Conservation (phyloP, 2,113 vertebrate species). For the Prolemur simus region DNA sequence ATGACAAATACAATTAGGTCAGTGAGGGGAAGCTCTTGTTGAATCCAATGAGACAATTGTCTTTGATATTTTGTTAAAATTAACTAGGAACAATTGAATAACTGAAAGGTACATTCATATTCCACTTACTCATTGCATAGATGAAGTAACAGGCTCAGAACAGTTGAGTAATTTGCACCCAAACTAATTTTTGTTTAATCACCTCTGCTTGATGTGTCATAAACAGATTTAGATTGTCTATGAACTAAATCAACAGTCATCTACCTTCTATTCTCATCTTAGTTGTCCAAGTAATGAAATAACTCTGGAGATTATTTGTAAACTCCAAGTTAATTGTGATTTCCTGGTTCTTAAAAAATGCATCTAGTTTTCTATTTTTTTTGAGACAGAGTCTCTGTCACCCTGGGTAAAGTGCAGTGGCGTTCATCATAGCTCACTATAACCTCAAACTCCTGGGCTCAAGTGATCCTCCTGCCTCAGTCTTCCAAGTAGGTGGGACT, state of each 20-base stretch:
- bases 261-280: not conserved
- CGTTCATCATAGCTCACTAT: no score
- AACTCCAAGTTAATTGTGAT: conserved; percentile 26
- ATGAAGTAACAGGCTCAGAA: not conserved
- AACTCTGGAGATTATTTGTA: not conserved
- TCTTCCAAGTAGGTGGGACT: no score
- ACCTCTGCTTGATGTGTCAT: conserved; percentile 1
- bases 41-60: not conserved
- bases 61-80: conserved; percentile 56
- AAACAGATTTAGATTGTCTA: not conserved
- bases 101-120: conserved; percentile 1
- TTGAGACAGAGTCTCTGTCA: no score
- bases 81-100: not conserved
- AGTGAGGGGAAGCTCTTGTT: not conserved
- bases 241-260: not conserved
- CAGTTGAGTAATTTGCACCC: not conserved
- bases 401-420: no score
- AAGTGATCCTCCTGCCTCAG: no score
- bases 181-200: conserved; percentile 20
- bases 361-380: not conserved
- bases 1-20: not conserved
- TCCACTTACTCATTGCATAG: not conserved
- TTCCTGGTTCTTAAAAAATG: not conserved
- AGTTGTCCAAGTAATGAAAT: conserved; percentile 30
- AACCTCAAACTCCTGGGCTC: no score